Evolutionary conservation across 2,888 invertebrate genomes (phyloP).

Genomic region (Andrena chrysosceles): DNA sequence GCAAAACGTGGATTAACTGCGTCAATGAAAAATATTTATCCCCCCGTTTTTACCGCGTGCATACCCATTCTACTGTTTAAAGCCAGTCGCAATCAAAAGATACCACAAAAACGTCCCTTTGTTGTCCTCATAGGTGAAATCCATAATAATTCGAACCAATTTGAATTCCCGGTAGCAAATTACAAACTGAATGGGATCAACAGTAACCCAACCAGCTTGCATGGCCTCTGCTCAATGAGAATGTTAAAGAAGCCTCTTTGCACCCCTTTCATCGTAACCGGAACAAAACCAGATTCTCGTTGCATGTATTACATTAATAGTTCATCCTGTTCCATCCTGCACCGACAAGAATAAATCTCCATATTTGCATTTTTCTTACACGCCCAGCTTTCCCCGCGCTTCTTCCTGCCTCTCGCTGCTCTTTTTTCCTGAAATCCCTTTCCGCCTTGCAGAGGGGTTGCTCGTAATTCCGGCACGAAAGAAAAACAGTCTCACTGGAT

Average conservation of each 20-base stretch:
- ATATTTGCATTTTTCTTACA: constrained; percentile 52
- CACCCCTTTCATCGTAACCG: background rate
- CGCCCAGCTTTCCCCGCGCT: background rate
- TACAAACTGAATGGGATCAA: too few species aligned
- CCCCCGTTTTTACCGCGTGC: too few species aligned
- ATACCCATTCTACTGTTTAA: too few species aligned
- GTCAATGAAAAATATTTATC: too few species aligned
- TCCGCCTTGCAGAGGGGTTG: background rate
- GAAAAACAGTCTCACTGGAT: constrained; percentile 56
- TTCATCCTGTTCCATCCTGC: constrained; percentile 28
- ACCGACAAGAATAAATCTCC: constrained; percentile 66
- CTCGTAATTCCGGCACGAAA: constrained; percentile 53
- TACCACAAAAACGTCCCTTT: too few species aligned
- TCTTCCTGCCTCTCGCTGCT: background rate
- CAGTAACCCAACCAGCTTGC: too few species aligned
- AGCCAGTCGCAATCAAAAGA: too few species aligned
- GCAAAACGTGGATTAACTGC: too few species aligned
- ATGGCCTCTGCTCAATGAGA: too few species aligned
- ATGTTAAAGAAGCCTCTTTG: background rate
- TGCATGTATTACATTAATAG: constrained; percentile 57
- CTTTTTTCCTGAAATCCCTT: constrained; percentile 12
- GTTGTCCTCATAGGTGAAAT: too few species aligned
- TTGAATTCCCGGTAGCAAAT: too few species aligned
- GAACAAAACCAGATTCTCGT: constrained; percentile 4
- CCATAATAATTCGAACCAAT: too few species aligned